Base-by-base conservation (phyloP, 92 coral and sea anemone species). In the Palythoa heliodiscus region DNA sequence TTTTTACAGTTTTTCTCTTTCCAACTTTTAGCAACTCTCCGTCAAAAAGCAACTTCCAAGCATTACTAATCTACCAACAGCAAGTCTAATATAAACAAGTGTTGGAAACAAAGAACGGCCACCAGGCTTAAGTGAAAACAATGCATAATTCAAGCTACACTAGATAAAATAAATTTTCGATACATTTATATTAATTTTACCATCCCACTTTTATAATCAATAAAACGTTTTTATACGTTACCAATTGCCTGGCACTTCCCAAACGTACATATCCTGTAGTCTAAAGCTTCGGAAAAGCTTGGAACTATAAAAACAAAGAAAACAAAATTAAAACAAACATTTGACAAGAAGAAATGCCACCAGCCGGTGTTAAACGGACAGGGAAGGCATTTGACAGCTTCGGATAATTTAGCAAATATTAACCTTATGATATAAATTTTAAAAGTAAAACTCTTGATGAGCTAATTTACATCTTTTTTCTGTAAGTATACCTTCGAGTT, bases 181-280 rank as follows among this genome's bases (percentile, higher is more conserved):
- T 2, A 11, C 6, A 20, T 16, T 24, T 16, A 17, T 17, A 29
- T 16, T n/a, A n/a, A n/a, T n/a, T n/a, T 2, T 25, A 69, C 48
- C 47, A 69, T 69, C 37, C 73, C 19, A 25, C 7, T 29, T 69
- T 11, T 25, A 13, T 13, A 13, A 25, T 69, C n/a, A 10, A 50
- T 48, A 48, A 8, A 52, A 9, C 11, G 2, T 75, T 52, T 53
- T 16, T 67, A 80, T 66, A 23, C 69, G 24, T 53, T 90, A 94
- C 98, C 98, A 77, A 94, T 92, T 73, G 89, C 92, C 71, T 94
- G 93, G 74, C 98, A 94, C 78, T 90, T 91, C 67, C 92, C 93
- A 73, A 87, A 92, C 23, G 92, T 90, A 82, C 98, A 94, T 14
- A 91, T 75, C 70, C 93, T 89, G 86, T 77, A 94, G 23, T 92